These are phyloP conservation scores for Maniola jurtina DNA, from an alignment of 1,140 invertebrate genomes.

Conservation along the genomic window DNA sequence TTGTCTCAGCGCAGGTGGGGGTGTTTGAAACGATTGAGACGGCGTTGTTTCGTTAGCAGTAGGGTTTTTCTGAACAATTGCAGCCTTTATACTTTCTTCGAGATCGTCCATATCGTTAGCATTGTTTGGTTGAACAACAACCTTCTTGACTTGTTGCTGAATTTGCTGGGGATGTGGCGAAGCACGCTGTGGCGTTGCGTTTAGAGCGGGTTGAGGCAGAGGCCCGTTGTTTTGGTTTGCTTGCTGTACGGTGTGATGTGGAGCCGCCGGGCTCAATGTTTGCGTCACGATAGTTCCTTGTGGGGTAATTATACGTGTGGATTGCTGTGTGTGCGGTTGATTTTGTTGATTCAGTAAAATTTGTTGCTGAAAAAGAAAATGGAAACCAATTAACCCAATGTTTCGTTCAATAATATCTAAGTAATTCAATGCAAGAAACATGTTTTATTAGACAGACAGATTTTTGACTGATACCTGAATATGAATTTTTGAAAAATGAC, in stretches of 20 bases:
- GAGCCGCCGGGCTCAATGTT: slow-evolving; percentile 42
- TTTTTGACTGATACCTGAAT: no score
- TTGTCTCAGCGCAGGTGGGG: slow-evolving; percentile 46
- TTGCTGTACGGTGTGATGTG: slow-evolving; percentile 49
- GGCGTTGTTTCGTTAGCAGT: slow-evolving; percentile 41
- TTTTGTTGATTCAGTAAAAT: slow-evolving; percentile 58
- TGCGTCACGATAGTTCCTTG: slow-evolving; percentile 69
- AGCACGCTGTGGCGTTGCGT: slow-evolving; percentile 46
- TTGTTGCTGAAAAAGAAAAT: slow-evolving; percentile 55
- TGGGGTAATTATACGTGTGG: slow-evolving; percentile 63
- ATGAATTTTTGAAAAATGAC: no score
- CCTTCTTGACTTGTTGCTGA: slow-evolving; percentile 63
- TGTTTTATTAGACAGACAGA: no score
- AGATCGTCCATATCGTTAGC: slow-evolving; percentile 74
- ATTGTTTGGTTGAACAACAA: slow-evolving; percentile 65
- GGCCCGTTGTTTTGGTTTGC: slow-evolving; percentile 55
- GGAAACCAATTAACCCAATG: background rate
- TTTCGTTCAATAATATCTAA: background rate
- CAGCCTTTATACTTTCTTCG: slow-evolving; percentile 75
- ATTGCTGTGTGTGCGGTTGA: slow-evolving; percentile 38
- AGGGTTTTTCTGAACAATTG: slow-evolving; percentile 68
- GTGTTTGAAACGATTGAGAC: slow-evolving; percentile 53
- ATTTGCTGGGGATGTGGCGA: slow-evolving; percentile 55
- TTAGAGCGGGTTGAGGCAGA: slow-evolving; percentile 48
- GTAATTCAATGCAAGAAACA: no score